Percentiles rank a stretch among this genome's conserved stretches.
phyloP scores from a whole-genome alignment of 1,140 invertebrate species.

The Zaprionus ornatus region DNA sequence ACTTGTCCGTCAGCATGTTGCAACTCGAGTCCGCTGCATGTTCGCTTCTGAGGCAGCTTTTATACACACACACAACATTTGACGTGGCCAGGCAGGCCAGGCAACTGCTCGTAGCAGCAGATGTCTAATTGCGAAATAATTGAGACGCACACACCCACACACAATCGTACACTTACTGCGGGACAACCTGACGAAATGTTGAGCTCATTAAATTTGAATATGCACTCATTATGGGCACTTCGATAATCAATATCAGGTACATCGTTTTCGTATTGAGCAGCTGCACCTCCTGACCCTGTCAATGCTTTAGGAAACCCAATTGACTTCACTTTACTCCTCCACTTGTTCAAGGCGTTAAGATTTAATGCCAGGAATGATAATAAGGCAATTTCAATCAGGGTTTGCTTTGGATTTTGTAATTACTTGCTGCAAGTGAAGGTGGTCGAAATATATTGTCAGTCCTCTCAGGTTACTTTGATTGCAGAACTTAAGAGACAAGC shows the following conservation, averaged over 20 bases:
- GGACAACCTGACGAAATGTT: slow-evolving; percentile 4
- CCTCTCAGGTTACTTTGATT: no score
- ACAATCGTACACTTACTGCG: not conserved
- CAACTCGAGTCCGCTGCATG: not conserved
- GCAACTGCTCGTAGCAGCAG: not conserved
- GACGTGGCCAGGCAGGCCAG: not conserved
- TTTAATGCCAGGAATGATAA: not conserved
- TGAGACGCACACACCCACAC: not conserved
- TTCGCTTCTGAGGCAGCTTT: not conserved
- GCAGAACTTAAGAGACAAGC: no score
- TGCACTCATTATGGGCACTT: slow-evolving; percentile 8
- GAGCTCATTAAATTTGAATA: slow-evolving; percentile 30
- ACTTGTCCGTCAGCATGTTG: slow-evolving; percentile 54
- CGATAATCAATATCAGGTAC: slow-evolving; percentile 22
- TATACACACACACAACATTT: slow-evolving; percentile 8
- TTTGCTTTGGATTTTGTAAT: not conserved
- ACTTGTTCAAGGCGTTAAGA: not conserved
- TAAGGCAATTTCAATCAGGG: not conserved
- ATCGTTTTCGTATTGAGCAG: not conserved
- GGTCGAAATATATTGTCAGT: no score
- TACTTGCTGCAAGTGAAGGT: not conserved
- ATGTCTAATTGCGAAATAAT: slow-evolving; percentile 36
- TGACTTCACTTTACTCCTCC: no score
- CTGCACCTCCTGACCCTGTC: no score
- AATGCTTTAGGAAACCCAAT: not conserved